Conservation (phyloP, 2,113 vertebrate species). For the Litocranius walleri region DNA sequence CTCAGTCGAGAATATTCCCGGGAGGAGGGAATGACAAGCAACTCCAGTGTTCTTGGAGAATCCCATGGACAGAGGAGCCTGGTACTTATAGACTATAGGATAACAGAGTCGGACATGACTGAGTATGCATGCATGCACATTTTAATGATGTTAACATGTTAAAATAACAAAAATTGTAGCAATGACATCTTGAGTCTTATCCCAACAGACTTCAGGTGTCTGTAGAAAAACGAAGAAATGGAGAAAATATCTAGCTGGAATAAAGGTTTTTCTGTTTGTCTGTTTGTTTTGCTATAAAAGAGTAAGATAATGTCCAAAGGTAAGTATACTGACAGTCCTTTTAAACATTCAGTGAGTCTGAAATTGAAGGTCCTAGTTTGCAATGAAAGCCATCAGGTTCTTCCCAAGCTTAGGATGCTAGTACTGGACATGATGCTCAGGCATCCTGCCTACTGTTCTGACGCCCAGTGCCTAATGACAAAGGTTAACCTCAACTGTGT, state of each 20-base stretch:
- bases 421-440: not conserved
- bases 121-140: not conserved
- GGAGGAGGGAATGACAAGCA: not conserved
- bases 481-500: not conserved
- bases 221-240: slow-evolving; percentile 24
- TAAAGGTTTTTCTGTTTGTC: not conserved
- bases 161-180: not conserved
- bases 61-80: not conserved
- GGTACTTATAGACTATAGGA: not conserved
- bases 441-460: accelerated
- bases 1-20: accelerated
- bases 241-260: slow-evolving; percentile 1
- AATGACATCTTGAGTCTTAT: slow-evolving; percentile 8
- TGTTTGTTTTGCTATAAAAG: not conserved
- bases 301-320: not conserved
- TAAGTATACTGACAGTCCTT: not conserved
- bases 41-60: not conserved
- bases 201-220: slow-evolving; percentile 16
- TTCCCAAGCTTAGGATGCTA: not conserved
- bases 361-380: not conserved
- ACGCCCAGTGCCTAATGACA: not conserved
- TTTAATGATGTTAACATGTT: slow-evolving; percentile 51
- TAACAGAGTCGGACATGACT: not conserved
- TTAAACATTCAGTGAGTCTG: not conserved
- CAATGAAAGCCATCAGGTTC: not conserved